Percentiles rank a stretch among this genome's conserved stretches.
Conservation (phyloP, 2,113 vertebrate genomes). For the Synchiropus splendidus region DNA sequence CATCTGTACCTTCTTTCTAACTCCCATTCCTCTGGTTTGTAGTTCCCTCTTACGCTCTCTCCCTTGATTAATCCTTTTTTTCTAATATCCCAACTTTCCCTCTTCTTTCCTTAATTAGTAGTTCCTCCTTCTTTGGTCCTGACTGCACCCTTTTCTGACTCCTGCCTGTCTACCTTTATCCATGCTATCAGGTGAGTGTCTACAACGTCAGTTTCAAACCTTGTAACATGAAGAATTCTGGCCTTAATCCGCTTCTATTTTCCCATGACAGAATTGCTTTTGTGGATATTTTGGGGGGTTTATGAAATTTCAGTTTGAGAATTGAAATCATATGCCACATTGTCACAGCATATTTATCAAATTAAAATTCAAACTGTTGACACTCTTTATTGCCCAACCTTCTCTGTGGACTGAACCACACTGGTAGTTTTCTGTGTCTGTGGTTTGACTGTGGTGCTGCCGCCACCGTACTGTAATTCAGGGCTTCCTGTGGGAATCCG, state of each 20-base stretch:
- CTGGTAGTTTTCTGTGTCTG: constrained; percentile 40
- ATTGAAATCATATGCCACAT: too few species aligned
- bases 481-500: constrained; percentile 43
- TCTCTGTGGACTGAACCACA: too few species aligned
- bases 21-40: constrained; percentile 10
- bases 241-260: too few species aligned
- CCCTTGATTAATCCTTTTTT: too few species aligned
- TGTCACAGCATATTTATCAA: constrained; percentile 9
- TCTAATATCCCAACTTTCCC: constrained; percentile 5
- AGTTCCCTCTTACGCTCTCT: constrained; percentile 10
- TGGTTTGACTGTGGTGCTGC: constrained; percentile 18
- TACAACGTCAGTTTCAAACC: constrained; percentile 1
- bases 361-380: too few species aligned
- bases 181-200: constrained; percentile 51
- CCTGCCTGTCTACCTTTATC: constrained; percentile 39
- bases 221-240: too few species aligned
- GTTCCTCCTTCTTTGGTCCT: constrained; percentile 29
- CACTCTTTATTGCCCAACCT: too few species aligned
- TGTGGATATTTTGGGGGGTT: too few species aligned
- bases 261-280: too few species aligned
- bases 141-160: constrained; percentile 37
- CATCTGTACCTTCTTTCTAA: background rate
- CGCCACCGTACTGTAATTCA: constrained; percentile 7
- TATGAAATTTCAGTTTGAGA: too few species aligned
- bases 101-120: constrained; percentile 7